Evolutionary conservation across 1,140 invertebrate genomes (phyloP), one percentile per base, ranked within the genome.

Genomic region (Pseudomyrmex concolor): DNA sequence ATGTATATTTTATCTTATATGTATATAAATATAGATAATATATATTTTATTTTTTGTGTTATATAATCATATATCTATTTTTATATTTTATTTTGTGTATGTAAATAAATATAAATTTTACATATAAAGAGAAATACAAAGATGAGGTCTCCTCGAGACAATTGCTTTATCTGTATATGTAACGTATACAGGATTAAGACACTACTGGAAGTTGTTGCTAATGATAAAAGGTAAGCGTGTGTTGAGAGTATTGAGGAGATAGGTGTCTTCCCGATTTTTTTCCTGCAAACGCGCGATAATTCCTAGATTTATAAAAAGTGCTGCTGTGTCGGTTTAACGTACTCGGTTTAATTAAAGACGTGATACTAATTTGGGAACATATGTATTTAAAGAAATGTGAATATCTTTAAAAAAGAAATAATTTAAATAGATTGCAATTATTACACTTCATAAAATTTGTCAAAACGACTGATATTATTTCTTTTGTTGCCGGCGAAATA

Each of bases 251-350:
- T 80, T 45, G 76, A 25, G 22, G 17, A 34, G 48, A 67, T 55
- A 77, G 43, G 25, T 74, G 64, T 50, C 22, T 60, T 12, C 43
- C 15, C 60, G 55, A 80, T 80, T 71, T 71, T 8, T 48, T 59
- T 12, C 34, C 19, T 19, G 8, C 22, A 62, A 17, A 54, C 60
- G 34, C 50, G 12, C 50, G 34, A 34, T 78, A 80, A 80, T 80
- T 70, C 43, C 54, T 45, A 68, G 66, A 70, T 80, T 80, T 80
- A 80, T 71, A 45, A 80, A 80, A 60, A 80, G 66, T 60, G 51
- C 54, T 34, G 45, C 64, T 50, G 76, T 13, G 54, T 48, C 15
- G 45, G 19, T 78, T 80, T 80, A 70, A 34, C 54, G 64, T n/a
- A 50, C 12, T 70, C n/a, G 74, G 25, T 34, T 34, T 7, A 34